Evolutionary conservation across 2,797 vertebrate species (phyloP).

Genomic region (Falco concolor): DNA sequence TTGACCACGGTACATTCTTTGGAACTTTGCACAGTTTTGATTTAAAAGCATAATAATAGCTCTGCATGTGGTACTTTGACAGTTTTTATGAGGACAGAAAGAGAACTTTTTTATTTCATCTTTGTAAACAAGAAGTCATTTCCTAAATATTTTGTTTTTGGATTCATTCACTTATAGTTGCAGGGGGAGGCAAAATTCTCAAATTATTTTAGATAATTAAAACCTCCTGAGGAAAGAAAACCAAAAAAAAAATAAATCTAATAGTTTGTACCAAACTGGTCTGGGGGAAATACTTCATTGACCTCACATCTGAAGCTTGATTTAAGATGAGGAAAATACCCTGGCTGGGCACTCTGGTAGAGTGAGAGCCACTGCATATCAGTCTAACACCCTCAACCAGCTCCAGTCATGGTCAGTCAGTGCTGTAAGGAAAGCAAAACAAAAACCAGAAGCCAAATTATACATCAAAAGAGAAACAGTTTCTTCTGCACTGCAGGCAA

Average conservation of each 20-base stretch:
- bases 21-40: background rate
- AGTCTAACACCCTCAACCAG: background rate
- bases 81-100: background rate
- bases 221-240: background rate
- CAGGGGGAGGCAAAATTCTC: background rate
- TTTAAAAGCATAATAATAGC: background rate
- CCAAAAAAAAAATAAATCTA: background rate
- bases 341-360: background rate
- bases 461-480: slow-evolving; percentile 42
- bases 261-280: background rate
- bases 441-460: slow-evolving; percentile 43
- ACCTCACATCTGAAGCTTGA: background rate
- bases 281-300: background rate
- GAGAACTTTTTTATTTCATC: background rate
- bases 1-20: background rate
- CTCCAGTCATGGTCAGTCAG: background rate
- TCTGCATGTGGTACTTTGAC: background rate
- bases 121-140: background rate
- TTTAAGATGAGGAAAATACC: background rate
- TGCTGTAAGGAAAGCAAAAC: slow-evolving; percentile 33
- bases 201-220: background rate
- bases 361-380: background rate
- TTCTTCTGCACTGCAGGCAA: slow-evolving; percentile 42
- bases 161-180: background rate
- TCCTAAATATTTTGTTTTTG: background rate